Evolutionary conservation across 2,113 vertebrate genomes (phyloP).

Genomic region (Lepus europaeus): DNA sequence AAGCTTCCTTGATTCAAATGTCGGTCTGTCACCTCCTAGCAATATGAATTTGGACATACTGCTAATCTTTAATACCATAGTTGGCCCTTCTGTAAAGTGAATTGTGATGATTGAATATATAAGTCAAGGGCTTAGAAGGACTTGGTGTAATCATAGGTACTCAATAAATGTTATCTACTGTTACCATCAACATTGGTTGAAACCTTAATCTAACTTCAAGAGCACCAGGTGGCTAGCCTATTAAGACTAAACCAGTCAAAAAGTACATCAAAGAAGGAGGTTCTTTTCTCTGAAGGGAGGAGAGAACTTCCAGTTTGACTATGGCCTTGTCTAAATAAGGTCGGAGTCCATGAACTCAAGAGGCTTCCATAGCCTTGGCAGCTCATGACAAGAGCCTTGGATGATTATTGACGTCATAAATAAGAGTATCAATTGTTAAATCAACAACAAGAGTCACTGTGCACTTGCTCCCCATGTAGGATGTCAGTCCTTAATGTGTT

Average conservation of each 20-base stretch:
- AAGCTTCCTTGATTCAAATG: background rate
- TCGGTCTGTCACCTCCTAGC: background rate
- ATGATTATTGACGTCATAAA: too few species aligned
- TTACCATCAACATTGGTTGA: background rate
- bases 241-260: background rate
- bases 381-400: too few species aligned
- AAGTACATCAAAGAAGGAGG: background rate
- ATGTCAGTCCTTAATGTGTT: too few species aligned
- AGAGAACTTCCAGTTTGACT: too few species aligned
- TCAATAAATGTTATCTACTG: background rate
- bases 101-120: background rate
- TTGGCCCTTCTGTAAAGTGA: conserved; percentile 35
- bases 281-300: too few species aligned
- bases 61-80: background rate
- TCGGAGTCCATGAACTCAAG: too few species aligned
- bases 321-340: too few species aligned
- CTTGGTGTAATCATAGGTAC: background rate
- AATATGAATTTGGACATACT: conserved; percentile 2
- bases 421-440: too few species aligned
- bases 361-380: too few species aligned
- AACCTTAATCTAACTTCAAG: background rate
- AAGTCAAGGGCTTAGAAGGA: background rate
- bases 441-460: too few species aligned
- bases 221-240: background rate
- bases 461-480: too few species aligned